Base-by-base conservation (phyloP, 2,888 invertebrate genomes). In the Scaptomyza cyrtandrae region DNA sequence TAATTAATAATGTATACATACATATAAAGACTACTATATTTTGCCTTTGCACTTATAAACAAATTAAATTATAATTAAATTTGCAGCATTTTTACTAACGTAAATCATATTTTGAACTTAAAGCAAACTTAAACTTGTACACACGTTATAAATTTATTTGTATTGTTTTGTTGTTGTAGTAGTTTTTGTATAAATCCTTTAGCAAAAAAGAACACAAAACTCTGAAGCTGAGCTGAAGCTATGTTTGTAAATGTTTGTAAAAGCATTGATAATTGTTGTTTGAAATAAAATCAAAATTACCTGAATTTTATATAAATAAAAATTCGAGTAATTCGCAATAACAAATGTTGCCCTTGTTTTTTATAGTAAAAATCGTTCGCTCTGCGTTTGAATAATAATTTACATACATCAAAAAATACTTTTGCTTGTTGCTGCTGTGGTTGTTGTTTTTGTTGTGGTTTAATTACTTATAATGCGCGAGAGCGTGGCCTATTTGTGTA, bases 131-230 rank as follows among this genome's bases (percentile, higher is more conserved):
- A 83, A 82, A 70, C 57, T 65, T 82, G 69, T 86, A 88, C 67
- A 71, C 79, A 73, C 70, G 78, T 74, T 68, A 59, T 81, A 71
- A 52, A 58, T 52, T 68, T 69, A 65, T 76, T 78, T 78, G 56
- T 65, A 44, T 48, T 55, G 54, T 60, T 19, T 19, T 74, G 49
- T 45, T 61, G 33, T 53, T 78, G 71, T 71, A 70, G 71, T 77
- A 67, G 33, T 53, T 78, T 73, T 71, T 71, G 71, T 77, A 67
- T 56, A 76, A 43, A 75, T 84, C 75, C 78, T 82, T 87, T 87
- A 75, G 72, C 79, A 65, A 85, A 82, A 82, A 76, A 82, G 86
- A 88, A 86, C 88, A 82, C 88, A 83, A 83, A 83, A 82, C 78
- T 19, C 19, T 19, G 19, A 19, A 19, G 61, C 46, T 54, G 73